Percentiles rank a stretch among this genome's conserved stretches.
These are phyloP conservation scores for Lasioglossum leucozonium DNA, from an alignment of 2,888 invertebrate genomes.

Conservation along the genomic window DNA sequence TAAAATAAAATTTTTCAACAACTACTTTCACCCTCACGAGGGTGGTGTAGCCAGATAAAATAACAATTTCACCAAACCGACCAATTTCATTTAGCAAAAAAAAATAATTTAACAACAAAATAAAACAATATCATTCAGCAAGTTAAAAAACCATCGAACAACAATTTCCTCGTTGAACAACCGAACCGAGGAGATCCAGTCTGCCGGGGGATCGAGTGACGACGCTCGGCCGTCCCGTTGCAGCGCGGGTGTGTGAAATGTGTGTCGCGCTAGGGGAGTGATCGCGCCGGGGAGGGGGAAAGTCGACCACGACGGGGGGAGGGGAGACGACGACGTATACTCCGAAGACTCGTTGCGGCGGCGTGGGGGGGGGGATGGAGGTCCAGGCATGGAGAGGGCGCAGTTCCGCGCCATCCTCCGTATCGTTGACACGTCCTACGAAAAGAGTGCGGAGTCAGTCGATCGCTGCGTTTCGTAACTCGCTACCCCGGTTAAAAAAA, in stretches of 20 bases:
- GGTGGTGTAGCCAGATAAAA: too few relatives aligned
- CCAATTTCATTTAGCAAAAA: too few relatives aligned
- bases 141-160: too few relatives aligned
- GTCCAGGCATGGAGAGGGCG: conserved; percentile 79
- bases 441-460: conserved; percentile 66
- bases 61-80: too few relatives aligned
- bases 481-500: too few relatives aligned
- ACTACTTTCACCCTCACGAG: too few relatives aligned
- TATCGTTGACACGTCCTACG: conserved; percentile 76
- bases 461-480: conserved; percentile 30
- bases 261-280: conserved; percentile 43
- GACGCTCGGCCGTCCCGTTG: conserved; percentile 4
- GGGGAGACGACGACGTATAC: conserved; percentile 63
- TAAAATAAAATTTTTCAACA: too few relatives aligned
- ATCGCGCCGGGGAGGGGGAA: conserved; percentile 47
- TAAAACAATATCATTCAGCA: too few relatives aligned
- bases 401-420: conserved; percentile 83
- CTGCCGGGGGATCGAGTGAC: conserved; percentile 60
- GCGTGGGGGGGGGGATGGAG: conserved; percentile 74
- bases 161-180: too few relatives aligned
- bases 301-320: conserved; percentile 44
- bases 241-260: conserved; percentile 48
- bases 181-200: not conserved
- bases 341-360: conserved; percentile 72
- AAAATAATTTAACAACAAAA: too few relatives aligned